Conservation (phyloP, 1,140 invertebrate genomes). For the Sitobion miscanthi region DNA sequence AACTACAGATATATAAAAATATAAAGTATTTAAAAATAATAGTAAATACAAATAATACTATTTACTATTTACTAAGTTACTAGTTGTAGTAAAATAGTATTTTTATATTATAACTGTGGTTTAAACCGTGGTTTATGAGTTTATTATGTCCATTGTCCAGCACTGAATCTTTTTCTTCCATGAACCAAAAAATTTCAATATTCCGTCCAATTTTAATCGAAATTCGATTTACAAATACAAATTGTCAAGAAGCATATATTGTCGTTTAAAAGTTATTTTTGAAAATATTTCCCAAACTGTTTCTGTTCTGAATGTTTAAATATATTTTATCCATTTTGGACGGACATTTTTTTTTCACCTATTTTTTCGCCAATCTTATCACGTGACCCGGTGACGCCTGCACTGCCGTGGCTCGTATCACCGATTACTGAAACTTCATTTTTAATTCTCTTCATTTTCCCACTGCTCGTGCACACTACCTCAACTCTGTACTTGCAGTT, state of each 20-base stretch:
- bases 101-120: too few species aligned
- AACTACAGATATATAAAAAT: too few species aligned
- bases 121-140: too few species aligned
- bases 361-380: slow-evolving; percentile 13
- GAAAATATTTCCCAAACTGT: background rate
- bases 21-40: too few species aligned
- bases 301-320: background rate
- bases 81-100: too few species aligned
- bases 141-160: background rate
- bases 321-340: background rate
- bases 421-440: background rate
- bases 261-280: background rate
- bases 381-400: slow-evolving; percentile 50
- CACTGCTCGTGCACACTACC: background rate
- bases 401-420: background rate
- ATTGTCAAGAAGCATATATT: background rate
- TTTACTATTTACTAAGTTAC: too few species aligned
- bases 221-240: background rate
- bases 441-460: background rate
- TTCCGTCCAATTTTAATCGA: background rate
- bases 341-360: background rate
- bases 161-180: background rate
- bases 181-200: background rate
- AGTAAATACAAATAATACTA: too few species aligned
- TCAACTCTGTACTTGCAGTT: background rate